These are phyloP conservation scores for Illadopsis cleaveri DNA, from an alignment of 2,113 vertebrate species.

Conservation along the genomic window DNA sequence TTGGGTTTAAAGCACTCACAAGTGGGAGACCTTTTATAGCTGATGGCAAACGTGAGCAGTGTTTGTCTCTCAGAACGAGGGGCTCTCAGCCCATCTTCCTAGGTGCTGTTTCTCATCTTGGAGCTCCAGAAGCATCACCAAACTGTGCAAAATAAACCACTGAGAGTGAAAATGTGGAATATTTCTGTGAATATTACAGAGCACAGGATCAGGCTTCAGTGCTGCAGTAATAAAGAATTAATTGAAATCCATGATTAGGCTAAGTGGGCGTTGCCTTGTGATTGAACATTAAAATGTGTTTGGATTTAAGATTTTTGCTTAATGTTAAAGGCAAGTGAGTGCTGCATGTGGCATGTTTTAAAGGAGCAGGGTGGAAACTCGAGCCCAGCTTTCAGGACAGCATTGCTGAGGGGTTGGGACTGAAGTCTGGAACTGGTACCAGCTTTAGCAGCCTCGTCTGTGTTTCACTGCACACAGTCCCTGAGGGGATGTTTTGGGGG, in stretches of 20 bases:
- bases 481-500: not conserved
- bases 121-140: not conserved
- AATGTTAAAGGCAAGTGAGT: not conserved
- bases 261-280: not conserved
- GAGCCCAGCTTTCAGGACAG: not conserved
- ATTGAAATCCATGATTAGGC: accelerated
- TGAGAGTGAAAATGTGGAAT: not conserved
- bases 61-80: not conserved
- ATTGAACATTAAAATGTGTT: not conserved
- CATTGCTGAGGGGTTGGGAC: not conserved
- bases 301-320: not conserved
- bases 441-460: not conserved
- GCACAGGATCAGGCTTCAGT: not conserved
- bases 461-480: not conserved
- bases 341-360: not conserved
- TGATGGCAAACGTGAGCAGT: not conserved
- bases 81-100: not conserved
- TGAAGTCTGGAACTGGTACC: not conserved
- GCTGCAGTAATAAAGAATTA: not conserved
- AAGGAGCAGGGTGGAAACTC: not conserved
- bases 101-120: not conserved
- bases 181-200: not conserved
- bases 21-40: not conserved
- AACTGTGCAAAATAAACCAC: not conserved
- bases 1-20: not conserved